Evolutionary conservation across 2,113 vertebrate species (phyloP).

Genomic region (Apodemus sylvaticus): DNA sequence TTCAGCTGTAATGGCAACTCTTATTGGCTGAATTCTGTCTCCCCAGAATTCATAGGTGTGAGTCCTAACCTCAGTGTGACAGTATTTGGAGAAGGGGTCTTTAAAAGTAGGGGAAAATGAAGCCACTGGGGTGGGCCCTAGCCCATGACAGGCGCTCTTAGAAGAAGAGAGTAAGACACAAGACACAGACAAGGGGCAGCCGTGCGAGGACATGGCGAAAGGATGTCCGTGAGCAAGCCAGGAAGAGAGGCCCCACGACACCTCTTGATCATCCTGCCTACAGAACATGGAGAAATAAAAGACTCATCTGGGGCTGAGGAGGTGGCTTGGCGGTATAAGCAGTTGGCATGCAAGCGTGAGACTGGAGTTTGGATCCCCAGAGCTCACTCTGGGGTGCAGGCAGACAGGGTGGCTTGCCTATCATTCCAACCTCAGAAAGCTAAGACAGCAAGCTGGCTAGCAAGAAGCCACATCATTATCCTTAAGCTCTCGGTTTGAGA

Average conservation of each 20-base stretch:
- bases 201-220: neutral
- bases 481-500: neutral
- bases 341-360: neutral
- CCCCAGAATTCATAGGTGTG: neutral
- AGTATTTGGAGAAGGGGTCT: neutral
- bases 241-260: neutral
- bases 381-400: neutral
- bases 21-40: neutral
- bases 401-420: neutral
- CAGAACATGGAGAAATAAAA: accelerated
- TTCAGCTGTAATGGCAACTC: neutral
- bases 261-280: neutral
- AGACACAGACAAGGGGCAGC: neutral
- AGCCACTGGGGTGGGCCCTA: neutral
- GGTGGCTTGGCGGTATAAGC: too few species aligned
- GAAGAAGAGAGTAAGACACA: neutral
- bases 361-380: neutral
- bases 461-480: neutral
- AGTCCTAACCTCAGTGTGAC: neutral
- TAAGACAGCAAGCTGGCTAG: neutral
- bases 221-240: neutral
- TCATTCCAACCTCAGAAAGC: neutral
- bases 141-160: neutral
- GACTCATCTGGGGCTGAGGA: neutral
- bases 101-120: neutral